Base-by-base conservation (phyloP, 2,797 vertebrate species). In the Scolopax bukidnonensis region DNA sequence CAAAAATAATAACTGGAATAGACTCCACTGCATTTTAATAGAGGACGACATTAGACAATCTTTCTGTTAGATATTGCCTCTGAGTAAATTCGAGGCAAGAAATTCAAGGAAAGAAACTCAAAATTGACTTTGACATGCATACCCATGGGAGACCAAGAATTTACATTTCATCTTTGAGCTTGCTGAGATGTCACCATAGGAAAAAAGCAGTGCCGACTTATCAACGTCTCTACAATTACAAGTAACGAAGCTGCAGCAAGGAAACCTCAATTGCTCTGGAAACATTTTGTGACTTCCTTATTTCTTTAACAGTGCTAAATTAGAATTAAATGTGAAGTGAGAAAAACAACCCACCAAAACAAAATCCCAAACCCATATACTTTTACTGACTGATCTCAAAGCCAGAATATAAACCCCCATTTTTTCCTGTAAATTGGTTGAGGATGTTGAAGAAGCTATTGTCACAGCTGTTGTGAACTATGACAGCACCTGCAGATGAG, bases 401-500 rank as follows among this genome's bases (percentile, higher is more conserved):
- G 81, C 13, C 48, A 74, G 3, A 87, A 76, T 40, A 63, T 28
- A 82, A 86, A 28, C 9, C 18, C 7, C 40, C 1, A 11, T 81
- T 74, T 95, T 92, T 67, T 57, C 59, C 81, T 96, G 89, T 96
- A 84, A 92, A 96, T 73, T 79, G 60, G 64, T 95, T 12, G 30
- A 57, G 79, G 68, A 75, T 80, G 24, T 87, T 53, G 70, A 95
- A 96, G 91, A 76, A 89, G 87, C 50, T 27, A 71, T 24, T 63
- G 78, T 90, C 78, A 63, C 50, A 33, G 81, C 93, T 95, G 93
- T 50, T 71, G 78, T 6, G 4, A 78, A 71, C 79, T 41, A 70
- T 95, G 97, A 98, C 97, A 97, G 93, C 50, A 48, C 19, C 67
- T 87, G 86, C 83, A 96, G 90, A 93, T 94, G 96, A 97, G 96